These are phyloP conservation scores for Microcebus murinus DNA, from an alignment of 2,113 vertebrate species.

Conservation along the genomic window DNA sequence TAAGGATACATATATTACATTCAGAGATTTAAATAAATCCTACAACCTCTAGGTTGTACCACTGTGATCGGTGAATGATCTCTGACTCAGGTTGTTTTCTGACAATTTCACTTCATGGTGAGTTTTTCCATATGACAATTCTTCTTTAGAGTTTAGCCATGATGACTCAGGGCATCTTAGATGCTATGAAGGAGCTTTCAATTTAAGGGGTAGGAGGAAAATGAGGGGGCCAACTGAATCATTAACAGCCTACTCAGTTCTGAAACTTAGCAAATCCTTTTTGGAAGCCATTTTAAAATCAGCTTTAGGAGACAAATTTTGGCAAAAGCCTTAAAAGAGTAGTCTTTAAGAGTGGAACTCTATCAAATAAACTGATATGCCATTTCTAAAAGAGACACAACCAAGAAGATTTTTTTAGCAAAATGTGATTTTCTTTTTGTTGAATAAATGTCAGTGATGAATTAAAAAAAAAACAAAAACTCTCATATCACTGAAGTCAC, in stretches of 20 bases:
- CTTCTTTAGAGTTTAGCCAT: constrained; percentile 67
- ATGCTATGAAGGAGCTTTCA: constrained; percentile 70
- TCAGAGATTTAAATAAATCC: constrained; percentile 59
- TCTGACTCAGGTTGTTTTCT: constrained; percentile 71
- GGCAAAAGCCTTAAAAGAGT: constrained; percentile 48
- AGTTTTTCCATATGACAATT: constrained; percentile 66
- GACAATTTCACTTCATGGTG: constrained; percentile 61
- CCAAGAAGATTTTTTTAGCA: constrained; percentile 3
- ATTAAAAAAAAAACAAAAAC: not conserved
- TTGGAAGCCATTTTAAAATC: constrained; percentile 65
- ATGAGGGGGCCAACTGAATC: constrained; percentile 69
- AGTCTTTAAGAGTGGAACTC: constrained; percentile 44
- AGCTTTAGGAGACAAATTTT: constrained; percentile 56
- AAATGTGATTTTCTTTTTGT: constrained; percentile 45
- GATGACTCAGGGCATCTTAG: constrained; percentile 71
- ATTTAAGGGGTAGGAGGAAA: constrained; percentile 55
- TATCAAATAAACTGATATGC: not conserved
- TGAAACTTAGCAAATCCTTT: constrained; percentile 40
- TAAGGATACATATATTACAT: constrained; percentile 24
- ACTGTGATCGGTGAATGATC: constrained; percentile 61
- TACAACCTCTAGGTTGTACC: constrained; percentile 54
- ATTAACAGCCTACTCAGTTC: constrained; percentile 63
- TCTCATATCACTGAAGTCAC: not conserved
- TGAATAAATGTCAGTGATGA: constrained; percentile 9
- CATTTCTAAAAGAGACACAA: constrained; percentile 58